Conservation (phyloP, 2,113 vertebrate species). For the Xiphophorus hellerii region DNA sequence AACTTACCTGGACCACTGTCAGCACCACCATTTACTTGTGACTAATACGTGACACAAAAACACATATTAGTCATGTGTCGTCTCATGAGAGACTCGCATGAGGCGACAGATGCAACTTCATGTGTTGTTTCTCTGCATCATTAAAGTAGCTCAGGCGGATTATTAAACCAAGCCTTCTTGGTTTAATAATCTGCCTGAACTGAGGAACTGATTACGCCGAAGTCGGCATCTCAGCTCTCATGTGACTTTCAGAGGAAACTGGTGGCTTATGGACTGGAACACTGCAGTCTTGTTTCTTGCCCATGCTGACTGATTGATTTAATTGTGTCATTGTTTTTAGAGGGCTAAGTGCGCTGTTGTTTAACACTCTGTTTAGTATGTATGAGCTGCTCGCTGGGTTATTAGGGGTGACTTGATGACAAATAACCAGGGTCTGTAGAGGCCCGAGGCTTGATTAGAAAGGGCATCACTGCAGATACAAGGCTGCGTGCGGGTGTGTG, state of each 20-base stretch:
- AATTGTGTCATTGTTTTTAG: constrained; percentile 69
- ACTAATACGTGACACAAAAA: constrained; percentile 25
- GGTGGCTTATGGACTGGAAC: constrained; percentile 39
- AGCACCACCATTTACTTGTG: neutral
- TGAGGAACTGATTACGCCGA: constrained; percentile 25
- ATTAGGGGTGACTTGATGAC: constrained; percentile 72
- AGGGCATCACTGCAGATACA: constrained; percentile 56
- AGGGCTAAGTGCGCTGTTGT: constrained; percentile 61
- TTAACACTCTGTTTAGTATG: constrained; percentile 73
- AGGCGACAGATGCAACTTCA: constrained; percentile 27
- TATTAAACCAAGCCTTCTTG: constrained; percentile 35
- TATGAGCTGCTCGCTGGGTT: constrained; percentile 62
- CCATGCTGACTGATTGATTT: constrained; percentile 68
- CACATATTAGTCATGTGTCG: neutral
- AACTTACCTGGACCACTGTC: neutral
- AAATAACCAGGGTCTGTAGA: constrained; percentile 64
- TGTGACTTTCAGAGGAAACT: constrained; percentile 51
- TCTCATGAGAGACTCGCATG: too few relatives aligned
- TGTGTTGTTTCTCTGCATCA: constrained; percentile 43
- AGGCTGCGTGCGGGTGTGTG: constrained; percentile 11
- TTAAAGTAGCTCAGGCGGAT: constrained; percentile 48
- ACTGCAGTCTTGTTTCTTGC: constrained; percentile 42
- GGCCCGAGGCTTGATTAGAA: constrained; percentile 68
- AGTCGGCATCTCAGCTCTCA: constrained; percentile 35
- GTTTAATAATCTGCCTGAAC: too few relatives aligned